Evolutionary conservation across 2,797 vertebrate genomes (phyloP).

Genomic region (Esox masquinongy): DNA sequence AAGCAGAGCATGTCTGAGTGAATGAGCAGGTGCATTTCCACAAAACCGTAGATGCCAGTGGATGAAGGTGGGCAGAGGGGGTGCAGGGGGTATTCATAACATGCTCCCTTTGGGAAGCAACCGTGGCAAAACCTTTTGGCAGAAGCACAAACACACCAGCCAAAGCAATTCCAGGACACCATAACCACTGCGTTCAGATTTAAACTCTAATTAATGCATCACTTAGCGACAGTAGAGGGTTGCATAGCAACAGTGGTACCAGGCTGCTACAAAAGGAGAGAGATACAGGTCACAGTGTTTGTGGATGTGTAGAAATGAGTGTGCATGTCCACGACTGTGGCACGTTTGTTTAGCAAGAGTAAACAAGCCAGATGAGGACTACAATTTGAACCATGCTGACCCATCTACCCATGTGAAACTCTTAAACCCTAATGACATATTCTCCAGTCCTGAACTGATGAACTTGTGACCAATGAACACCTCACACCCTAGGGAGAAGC

Average conservation of each 20-base stretch:
- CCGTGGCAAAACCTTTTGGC: constrained; percentile 2
- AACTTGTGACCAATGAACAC: not conserved
- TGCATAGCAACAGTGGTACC: constrained; percentile 16
- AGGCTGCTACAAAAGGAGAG: constrained; percentile 7
- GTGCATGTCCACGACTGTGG: constrained; percentile 9
- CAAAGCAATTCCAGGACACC: not conserved
- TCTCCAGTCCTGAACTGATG: not conserved
- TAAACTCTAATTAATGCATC: constrained; percentile 14
- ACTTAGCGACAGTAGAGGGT: constrained; percentile 11
- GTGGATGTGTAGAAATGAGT: constrained; percentile 19
- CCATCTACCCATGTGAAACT: constrained; percentile 4
- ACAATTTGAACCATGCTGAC: not conserved
- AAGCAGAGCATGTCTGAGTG: not conserved
- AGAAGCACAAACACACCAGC: not conserved
- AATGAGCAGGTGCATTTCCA: constrained; percentile 12
- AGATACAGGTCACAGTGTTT: not conserved
- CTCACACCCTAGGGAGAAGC: not conserved
- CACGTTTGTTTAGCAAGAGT: constrained; percentile 20
- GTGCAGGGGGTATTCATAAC: constrained; percentile 8
- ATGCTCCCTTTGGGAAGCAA: constrained; percentile 1
- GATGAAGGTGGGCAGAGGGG: not conserved
- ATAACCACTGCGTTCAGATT: constrained; percentile 9
- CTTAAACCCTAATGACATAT: not conserved
- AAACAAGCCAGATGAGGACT: not conserved
- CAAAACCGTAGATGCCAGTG: not conserved